Percentiles rank a stretch among this genome's conserved stretches.
These are phyloP conservation scores for Coccyzus lansbergi DNA, from an alignment of 2,797 vertebrate species.

Conservation along the genomic window DNA sequence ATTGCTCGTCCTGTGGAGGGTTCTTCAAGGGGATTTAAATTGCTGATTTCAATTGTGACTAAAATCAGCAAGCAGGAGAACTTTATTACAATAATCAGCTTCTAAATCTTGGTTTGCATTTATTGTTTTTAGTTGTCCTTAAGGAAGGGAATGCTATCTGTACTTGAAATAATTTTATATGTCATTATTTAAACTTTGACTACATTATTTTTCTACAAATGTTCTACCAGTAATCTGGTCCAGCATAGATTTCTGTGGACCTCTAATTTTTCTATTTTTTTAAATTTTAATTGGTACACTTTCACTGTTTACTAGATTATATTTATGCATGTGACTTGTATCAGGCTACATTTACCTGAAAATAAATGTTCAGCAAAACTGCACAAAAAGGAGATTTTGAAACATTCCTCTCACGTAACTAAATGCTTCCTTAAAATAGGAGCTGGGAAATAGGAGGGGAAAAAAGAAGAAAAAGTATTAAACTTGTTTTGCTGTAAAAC, in stretches of 20 bases:
- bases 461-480: background rate
- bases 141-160: background rate
- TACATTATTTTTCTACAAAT: background rate
- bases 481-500: background rate
- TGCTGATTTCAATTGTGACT: background rate
- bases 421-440: constrained; percentile 23
- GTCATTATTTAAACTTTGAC: background rate
- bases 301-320: background rate
- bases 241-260: background rate
- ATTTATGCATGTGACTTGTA: background rate
- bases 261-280: background rate
- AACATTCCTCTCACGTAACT: background rate
- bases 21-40: background rate
- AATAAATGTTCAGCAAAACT: background rate
- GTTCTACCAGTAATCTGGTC: background rate
- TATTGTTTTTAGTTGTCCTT: background rate
- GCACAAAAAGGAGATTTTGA: constrained; percentile 6
- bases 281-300: background rate
- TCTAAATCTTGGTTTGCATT: background rate
- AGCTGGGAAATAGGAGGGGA: background rate
- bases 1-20: background rate
- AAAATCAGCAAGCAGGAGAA: constrained; percentile 3
- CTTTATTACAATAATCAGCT: background rate
- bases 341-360: background rate
- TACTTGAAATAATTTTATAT: background rate